phyloP scores from a whole-genome alignment of 53 echinoderm and acorn worm genomes.

The Actinopyga echinites region DNA sequence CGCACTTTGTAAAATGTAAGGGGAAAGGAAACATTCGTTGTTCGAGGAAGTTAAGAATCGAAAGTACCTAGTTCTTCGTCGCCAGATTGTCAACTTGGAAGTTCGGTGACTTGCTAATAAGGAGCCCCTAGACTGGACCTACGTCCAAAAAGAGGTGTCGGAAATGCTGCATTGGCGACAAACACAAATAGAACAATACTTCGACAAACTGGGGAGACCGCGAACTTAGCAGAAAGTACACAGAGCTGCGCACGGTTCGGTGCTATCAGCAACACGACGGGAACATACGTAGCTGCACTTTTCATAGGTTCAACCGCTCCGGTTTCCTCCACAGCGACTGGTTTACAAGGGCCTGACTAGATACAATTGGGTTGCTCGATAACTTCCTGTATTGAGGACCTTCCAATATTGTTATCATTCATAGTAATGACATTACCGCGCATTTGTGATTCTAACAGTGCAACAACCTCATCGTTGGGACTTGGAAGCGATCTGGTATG shows the following conservation, averaged over 20 bases:
- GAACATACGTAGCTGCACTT: constrained; percentile 32
- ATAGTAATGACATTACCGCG: constrained; percentile 20
- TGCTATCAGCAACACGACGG: neutral
- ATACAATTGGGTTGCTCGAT: constrained; percentile 17
- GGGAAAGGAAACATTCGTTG: too few species aligned
- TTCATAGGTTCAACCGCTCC: constrained; percentile 16
- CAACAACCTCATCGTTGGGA: constrained; percentile 24
- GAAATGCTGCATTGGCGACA: constrained; percentile 29
- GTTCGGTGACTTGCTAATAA: constrained; percentile 15
- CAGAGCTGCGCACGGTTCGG: neutral
- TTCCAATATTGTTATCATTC: constrained; percentile 15
- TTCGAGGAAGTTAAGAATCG: neutral
- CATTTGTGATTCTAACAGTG: constrained; percentile 10
- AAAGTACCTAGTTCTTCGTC: neutral
- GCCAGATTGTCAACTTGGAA: constrained; percentile 23
- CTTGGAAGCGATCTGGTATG: neutral
- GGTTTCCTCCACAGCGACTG: neutral
- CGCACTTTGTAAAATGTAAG: too few species aligned
- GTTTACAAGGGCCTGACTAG: constrained; percentile 24
- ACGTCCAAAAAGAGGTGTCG: constrained; percentile 7
- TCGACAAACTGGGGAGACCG: neutral
- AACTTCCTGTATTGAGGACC: constrained; percentile 29
- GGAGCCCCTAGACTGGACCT: neutral
- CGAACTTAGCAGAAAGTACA: constrained; percentile 16
- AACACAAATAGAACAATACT: constrained; percentile 31